phyloP scores from a whole-genome alignment of 2,113 vertebrate genomes.

The Talpa occidentalis region DNA sequence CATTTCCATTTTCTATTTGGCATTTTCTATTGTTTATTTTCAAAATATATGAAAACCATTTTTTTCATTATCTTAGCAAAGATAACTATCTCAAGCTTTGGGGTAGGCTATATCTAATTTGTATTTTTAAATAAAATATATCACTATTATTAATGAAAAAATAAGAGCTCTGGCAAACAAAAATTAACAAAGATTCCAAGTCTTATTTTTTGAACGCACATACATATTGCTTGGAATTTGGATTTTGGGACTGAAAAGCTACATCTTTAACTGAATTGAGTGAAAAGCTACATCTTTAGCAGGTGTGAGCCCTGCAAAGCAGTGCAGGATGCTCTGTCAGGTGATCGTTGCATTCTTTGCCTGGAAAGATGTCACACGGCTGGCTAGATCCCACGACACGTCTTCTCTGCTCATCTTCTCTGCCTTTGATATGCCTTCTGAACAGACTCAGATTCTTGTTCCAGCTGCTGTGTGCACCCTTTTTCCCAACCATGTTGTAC shows the following conservation, averaged over 20 bases:
- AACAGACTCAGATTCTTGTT: background rate
- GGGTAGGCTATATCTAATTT: background rate
- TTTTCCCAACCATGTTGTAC: background rate
- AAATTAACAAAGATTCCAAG: background rate
- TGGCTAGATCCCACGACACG: background rate
- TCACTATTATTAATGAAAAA: background rate
- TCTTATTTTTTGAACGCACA: background rate
- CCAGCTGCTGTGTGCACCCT: background rate
- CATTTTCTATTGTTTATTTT: background rate
- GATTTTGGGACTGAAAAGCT: background rate
- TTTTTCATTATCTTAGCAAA: conserved; percentile 15
- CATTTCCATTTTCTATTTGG: too few species aligned
- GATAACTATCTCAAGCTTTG: background rate
- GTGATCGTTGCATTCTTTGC: background rate
- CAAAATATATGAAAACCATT: background rate
- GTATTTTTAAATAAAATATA: background rate
- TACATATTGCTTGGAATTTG: background rate
- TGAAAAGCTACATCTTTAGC: background rate
- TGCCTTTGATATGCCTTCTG: background rate
- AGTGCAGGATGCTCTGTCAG: background rate
- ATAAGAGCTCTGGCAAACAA: background rate
- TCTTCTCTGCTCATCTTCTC: background rate
- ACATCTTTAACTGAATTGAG: background rate
- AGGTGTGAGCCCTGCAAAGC: background rate
- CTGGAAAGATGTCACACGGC: background rate